These are phyloP conservation scores for Brachionus koreanus DNA, from an alignment of 1,140 invertebrate genomes.

Conservation along the genomic window DNA sequence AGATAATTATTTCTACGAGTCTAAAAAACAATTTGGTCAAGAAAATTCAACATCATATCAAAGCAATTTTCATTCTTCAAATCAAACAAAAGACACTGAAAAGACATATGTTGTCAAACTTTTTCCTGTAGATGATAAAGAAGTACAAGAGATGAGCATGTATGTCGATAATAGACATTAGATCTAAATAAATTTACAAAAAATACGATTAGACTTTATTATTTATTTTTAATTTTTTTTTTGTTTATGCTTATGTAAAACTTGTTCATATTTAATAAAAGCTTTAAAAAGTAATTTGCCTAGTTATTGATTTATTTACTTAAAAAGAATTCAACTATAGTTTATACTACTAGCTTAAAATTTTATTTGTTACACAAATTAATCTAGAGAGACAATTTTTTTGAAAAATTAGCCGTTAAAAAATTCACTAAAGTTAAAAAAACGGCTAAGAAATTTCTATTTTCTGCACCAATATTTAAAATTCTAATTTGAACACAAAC, in stretches of 20 bases:
- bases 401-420: too few relatives aligned
- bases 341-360: too few relatives aligned
- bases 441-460: too few relatives aligned
- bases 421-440: too few relatives aligned
- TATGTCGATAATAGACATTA: constrained; percentile 33
- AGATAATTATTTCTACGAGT: background rate
- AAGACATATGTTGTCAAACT: constrained; percentile 37
- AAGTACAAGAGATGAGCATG: constrained; percentile 40
- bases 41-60: constrained; percentile 12
- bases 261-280: background rate
- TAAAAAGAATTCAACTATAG: too few relatives aligned
- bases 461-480: too few relatives aligned
- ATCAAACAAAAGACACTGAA: background rate
- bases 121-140: constrained; percentile 32
- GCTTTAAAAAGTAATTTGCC: background rate
- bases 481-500: too few relatives aligned
- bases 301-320: background rate
- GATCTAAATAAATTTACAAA: background rate
- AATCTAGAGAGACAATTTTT: too few relatives aligned
- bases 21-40: background rate
- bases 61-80: background rate
- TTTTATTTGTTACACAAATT: too few relatives aligned
- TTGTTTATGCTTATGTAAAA: background rate
- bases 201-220: background rate
- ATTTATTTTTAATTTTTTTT: background rate